Percentiles rank a stretch among this genome's conserved stretches.
These are phyloP conservation scores for Diplogasteroides magnus DNA, from an alignment of 1,140 invertebrate species.

Conservation along the genomic window DNA sequence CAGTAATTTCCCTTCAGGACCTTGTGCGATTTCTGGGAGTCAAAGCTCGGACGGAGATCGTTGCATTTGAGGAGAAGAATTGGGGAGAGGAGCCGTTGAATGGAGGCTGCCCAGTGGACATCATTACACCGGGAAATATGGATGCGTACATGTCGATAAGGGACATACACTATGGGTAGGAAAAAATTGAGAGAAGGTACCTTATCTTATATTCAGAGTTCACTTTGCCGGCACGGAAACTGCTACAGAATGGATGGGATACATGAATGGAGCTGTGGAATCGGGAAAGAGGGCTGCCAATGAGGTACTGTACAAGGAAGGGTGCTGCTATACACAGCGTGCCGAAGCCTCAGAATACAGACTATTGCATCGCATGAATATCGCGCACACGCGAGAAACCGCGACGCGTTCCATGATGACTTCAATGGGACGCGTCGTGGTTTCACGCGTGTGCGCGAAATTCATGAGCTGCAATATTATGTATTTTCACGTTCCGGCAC, in stretches of 20 bases:
- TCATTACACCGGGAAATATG: slow-evolving; percentile 22
- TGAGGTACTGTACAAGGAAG: no score
- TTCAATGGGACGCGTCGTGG: no score
- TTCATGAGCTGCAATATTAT: no score
- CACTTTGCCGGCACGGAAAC: slow-evolving; percentile 63
- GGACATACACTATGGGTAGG: slow-evolving; percentile 5
- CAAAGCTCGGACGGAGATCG: slow-evolving; percentile 13
- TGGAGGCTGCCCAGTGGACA: slow-evolving; percentile 55
- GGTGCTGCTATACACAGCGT: no score
- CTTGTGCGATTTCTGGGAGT: slow-evolving; percentile 26
- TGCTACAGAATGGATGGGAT: slow-evolving; percentile 61
- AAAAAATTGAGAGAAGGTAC: slow-evolving; percentile 26
- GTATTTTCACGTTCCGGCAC: no score
- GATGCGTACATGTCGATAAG: slow-evolving; percentile 3
- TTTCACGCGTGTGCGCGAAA: no score
- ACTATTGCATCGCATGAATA: no score
- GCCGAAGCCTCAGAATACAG: no score
- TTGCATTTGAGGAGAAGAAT: slow-evolving; percentile 55
- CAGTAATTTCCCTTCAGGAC: no score
- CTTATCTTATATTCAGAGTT: slow-evolving; percentile 53
- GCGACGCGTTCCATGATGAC: no score
- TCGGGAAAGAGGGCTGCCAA: slow-evolving; percentile 61
- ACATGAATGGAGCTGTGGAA: slow-evolving; percentile 62
- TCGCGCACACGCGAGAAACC: no score
- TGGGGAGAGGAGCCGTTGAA: slow-evolving; percentile 51